Evolutionary conservation across 2,888 invertebrate genomes (phyloP).

Genomic region (Hypolimnas misippus): DNA sequence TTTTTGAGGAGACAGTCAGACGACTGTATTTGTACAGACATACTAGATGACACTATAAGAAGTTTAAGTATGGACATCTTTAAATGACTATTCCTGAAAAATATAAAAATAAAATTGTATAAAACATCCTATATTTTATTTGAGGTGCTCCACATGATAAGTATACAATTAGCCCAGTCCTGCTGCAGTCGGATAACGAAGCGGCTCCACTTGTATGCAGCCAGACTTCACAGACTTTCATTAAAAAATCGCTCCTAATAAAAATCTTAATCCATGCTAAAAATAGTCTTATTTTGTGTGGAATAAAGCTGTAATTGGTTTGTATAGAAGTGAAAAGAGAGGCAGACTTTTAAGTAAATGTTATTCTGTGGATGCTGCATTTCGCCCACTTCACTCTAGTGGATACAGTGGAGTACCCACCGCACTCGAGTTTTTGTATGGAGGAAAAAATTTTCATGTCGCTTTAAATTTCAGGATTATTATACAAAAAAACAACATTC

Average conservation of each 20-base stretch:
- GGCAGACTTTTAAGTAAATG: constrained; percentile 44
- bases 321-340: constrained; percentile 22
- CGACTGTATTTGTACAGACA: too few relatives aligned
- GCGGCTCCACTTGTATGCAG: constrained; percentile 46
- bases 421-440: constrained; percentile 48
- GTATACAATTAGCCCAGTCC: constrained; percentile 38
- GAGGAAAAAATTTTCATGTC: constrained; percentile 43
- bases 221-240: constrained; percentile 40
- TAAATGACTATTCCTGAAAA: not conserved
- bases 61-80: not conserved
- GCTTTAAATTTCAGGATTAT: constrained; percentile 39
- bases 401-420: constrained; percentile 47
- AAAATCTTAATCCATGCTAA: constrained; percentile 21
- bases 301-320: constrained; percentile 32
- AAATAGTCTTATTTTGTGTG: constrained; percentile 10
- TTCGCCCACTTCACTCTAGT: constrained; percentile 46
- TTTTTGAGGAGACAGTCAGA: too few relatives aligned
- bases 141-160: constrained; percentile 23
- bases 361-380: constrained; percentile 47
- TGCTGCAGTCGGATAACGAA: constrained; percentile 48
- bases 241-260: constrained; percentile 43
- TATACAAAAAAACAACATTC: constrained; percentile 21
- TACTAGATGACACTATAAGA: too few relatives aligned
- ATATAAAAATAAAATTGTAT: not conserved
- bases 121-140: constrained; percentile 16